Evolutionary conservation across 2,797 vertebrate genomes (phyloP), one percentile per base, ranked within the genome.

Genomic region (Scleropages formosus): DNA sequence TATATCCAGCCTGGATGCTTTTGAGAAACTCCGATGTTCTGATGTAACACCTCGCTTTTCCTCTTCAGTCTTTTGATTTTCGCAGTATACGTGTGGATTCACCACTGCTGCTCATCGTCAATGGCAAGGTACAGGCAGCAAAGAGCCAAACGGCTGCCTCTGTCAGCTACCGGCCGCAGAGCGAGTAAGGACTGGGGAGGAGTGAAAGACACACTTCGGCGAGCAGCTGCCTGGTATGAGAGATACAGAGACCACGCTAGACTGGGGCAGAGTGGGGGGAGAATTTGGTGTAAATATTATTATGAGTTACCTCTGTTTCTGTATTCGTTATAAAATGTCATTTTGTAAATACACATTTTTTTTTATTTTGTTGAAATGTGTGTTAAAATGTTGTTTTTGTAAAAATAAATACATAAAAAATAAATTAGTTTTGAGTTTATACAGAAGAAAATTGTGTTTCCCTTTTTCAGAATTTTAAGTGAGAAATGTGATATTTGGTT

Each of bases 11-110:
- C n/a, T 39, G 6, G 31, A 39, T 2, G 31, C 6, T 6, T 39
- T 39, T 39, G 2, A 39, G 6, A 39, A 2, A 6, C 22, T 27
- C n/a, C n/a, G n/a, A 3, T 59, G 16, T n/a, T 47, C 3, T 47
- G 24, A 76, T n/a, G 9, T 83, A 31, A 75, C 18, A 74, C 61
- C 44, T 20, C 16, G 58, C 31, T 63, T 75, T 76, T 70, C 66
- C 27, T 1, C 11, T 56, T 51, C 81, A 97, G 95, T 88, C 89
- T 0, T 94, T 91, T 79, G 89, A 93, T 78, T 96, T 97, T 84
- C 90, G 91, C 79, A 93, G 94, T 84, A 89, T 97, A 85, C 94
- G 95, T 4, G 93, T 97, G 84, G 95, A 96, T 79, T 93, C 95
- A 0, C 95, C 95, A 15, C 87, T 96, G 72, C 86, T 94, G 53